Base-by-base conservation (phyloP, 2,797 vertebrate genomes). In the Macroramphosus scolopax region DNA sequence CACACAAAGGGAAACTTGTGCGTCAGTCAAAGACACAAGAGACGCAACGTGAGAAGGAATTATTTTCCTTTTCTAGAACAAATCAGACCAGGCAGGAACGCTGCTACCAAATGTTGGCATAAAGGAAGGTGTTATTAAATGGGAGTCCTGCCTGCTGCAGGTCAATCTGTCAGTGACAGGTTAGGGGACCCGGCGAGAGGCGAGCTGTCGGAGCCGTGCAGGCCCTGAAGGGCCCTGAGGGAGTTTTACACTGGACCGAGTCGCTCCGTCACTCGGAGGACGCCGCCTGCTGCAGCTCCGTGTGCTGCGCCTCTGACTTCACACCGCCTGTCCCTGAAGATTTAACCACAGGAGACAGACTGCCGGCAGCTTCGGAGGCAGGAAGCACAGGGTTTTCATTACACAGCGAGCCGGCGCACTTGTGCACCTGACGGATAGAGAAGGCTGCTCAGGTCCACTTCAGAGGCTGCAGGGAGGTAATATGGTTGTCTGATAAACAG, bases 291-390 rank as follows among this genome's bases (percentile, higher is more conserved):
- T n/a, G n/a, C n/a, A n/a, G n/a, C n/a, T n/a, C n/a, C n/a, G n/a
- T n/a, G n/a, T n/a, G n/a, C n/a, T n/a, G n/a, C n/a, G n/a, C 41
- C 31, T 34, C 52, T 20, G 22, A 59, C 39, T 54, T 64, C 56
- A 70, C 54, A 60, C 38, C 50, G 45, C 16, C 45, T 53, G 63
- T 73, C 74, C 71, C 60, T 0, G 16, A 63, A 43, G 56, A 68
- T 51, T 61, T 37, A 51, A 36, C 62, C 52, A 39, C 53, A 51
- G 33, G 46, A 72, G 58, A 63, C 44, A 45, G 20, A 53, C 37
- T 28, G 68, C 65, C 39, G 0, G 30, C 3, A 59, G 63, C 51
- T 51, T 60, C 52, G 58, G 50, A 41, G 43, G 32, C 31, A 61
- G 20, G 57, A 56, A 68, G 72, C 55, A 63, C 43, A 60, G 45